Conservation (phyloP, 2,888 invertebrate species). For the Podabrus alpinus region DNA sequence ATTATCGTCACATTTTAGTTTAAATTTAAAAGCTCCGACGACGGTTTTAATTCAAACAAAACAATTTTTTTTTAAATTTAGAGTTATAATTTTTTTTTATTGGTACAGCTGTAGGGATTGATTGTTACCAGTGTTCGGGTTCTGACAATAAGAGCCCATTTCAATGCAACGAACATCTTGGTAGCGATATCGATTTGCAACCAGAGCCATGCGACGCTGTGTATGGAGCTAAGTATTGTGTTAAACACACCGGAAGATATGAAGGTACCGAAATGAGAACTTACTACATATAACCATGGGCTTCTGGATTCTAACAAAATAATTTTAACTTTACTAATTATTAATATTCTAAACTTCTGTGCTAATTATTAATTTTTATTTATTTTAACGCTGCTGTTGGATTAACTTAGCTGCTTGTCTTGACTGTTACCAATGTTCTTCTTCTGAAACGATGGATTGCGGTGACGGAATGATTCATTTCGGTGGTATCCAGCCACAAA, state of each 20-base stretch:
- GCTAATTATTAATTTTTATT: neutral
- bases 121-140: conserved; percentile 90
- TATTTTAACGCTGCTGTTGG: neutral
- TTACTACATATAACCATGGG: no score
- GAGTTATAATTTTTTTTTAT: conserved; percentile 34
- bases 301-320: neutral
- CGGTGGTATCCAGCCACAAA: conserved; percentile 61
- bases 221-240: conserved; percentile 85
- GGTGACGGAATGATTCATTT: conserved; percentile 67
- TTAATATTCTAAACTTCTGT: neutral
- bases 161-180: conserved; percentile 82
- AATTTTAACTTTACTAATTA: neutral
- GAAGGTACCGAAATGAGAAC: conserved; percentile 66
- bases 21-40: neutral
- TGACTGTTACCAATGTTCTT: conserved; percentile 80
- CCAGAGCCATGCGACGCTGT: conserved; percentile 77
- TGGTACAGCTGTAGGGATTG: conserved; percentile 66
- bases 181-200: conserved; percentile 63
- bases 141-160: conserved; percentile 76
- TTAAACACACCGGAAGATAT: conserved; percentile 90
- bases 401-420: conserved; percentile 56
- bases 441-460: conserved; percentile 69
- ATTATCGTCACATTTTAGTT: neutral
- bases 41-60: neutral
- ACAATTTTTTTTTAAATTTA: neutral